Percentiles rank a stretch among this genome's conserved stretches.
Evolutionary conservation across 1,140 invertebrate species (phyloP).

Genomic region (Camponotus vicinus): DNA sequence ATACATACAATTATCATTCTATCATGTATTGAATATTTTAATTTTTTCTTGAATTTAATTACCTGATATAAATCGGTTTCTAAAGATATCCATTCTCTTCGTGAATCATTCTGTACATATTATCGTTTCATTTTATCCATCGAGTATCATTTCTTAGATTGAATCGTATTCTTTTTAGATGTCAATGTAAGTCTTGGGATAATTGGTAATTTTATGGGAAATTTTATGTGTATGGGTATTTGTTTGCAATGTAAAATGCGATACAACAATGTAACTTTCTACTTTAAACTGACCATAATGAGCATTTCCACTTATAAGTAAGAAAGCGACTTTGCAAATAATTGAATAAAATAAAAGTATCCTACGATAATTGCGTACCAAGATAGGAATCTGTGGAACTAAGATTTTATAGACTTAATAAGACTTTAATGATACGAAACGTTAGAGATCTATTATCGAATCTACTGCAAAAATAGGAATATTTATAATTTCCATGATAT

Average conservation of each 20-base stretch:
- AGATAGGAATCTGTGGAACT: background rate
- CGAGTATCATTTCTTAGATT: background rate
- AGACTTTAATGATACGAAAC: slow-evolving; percentile 18
- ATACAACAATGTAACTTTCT: slow-evolving; percentile 48
- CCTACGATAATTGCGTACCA: slow-evolving; percentile 19
- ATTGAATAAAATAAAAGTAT: slow-evolving; percentile 19
- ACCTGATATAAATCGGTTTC: background rate
- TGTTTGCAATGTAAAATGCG: slow-evolving; percentile 29
- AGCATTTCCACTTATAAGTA: slow-evolving; percentile 36
- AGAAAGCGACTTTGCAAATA: slow-evolving; percentile 40
- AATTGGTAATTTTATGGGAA: slow-evolving; percentile 46
- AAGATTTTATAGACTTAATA: slow-evolving; percentile 1
- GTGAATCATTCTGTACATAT: background rate
- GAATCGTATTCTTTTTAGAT: slow-evolving; percentile 37
- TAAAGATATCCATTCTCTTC: background rate
- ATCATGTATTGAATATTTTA: background rate
- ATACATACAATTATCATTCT: background rate
- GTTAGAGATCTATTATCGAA: slow-evolving; percentile 39
- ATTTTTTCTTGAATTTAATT: background rate
- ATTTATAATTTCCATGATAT: slow-evolving; percentile 5
- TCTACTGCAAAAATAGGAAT: slow-evolving; percentile 20
- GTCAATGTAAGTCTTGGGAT: slow-evolving; percentile 10
- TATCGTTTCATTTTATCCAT: background rate
- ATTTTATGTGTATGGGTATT: background rate
- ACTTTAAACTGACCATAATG: slow-evolving; percentile 26